A percentile compares a stretch with the other conserved stretches of the same genome.
Evolutionary conservation across 2,113 vertebrate genomes (phyloP).

Genomic region (Petaurus breviceps): DNA sequence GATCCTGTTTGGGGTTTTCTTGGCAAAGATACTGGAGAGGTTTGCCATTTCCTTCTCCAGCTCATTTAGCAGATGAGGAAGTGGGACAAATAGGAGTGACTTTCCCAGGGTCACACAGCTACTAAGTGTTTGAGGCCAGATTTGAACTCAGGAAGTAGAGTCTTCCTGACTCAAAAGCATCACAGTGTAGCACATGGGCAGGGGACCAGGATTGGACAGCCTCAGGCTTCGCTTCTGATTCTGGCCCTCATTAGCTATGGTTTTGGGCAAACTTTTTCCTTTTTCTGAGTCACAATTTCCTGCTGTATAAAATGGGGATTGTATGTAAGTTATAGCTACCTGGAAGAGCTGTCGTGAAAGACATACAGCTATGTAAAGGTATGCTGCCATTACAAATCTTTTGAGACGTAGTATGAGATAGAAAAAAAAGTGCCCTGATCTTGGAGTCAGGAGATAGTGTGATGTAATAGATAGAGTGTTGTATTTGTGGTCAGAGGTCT

Average conservation of each 20-base stretch:
- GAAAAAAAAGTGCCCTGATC: neutral
- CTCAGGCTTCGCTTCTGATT: neutral
- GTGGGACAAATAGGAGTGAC: too few relatives aligned
- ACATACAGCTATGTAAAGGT: neutral
- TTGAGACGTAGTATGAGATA: neutral
- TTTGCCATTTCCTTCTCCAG: neutral
- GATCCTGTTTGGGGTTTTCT: neutral
- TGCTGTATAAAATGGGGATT: neutral
- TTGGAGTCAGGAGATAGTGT: neutral
- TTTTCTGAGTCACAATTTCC: neutral
- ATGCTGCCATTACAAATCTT: neutral
- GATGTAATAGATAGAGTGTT: neutral
- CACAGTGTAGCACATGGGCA: neutral
- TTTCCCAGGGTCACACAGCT: too few relatives aligned
- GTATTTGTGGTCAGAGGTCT: neutral
- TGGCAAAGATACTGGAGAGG: neutral
- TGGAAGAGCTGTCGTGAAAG: neutral
- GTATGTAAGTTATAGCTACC: neutral
- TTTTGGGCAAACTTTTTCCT: neutral
- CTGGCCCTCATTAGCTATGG: neutral
- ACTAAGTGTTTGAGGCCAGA: too few relatives aligned
- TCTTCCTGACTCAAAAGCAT: too few relatives aligned
- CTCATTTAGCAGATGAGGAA: too few relatives aligned
- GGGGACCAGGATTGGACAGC: neutral
- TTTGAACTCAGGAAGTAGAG: too few relatives aligned